Percentiles rank a stretch among this genome's conserved stretches.
Evolutionary conservation across 2,113 vertebrate species (phyloP).

Genomic region (Pelecanus crispus): DNA sequence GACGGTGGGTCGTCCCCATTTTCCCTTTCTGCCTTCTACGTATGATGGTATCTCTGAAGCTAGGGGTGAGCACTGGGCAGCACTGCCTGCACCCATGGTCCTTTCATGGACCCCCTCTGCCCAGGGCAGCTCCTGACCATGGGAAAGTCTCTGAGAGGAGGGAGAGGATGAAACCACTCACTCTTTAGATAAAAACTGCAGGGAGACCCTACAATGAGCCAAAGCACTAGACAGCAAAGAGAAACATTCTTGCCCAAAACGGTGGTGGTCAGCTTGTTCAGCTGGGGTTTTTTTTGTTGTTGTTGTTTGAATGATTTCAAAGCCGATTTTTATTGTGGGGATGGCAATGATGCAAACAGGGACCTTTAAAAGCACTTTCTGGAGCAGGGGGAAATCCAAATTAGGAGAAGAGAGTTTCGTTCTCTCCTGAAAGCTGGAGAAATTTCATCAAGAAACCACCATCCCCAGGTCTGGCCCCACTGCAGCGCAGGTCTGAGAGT

Average conservation of each 20-base stretch:
- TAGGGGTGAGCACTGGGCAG: neutral
- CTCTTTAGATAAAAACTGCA: neutral
- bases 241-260: neutral
- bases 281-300: neutral
- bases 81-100: rapidly evolving
- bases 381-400: neutral
- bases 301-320: neutral
- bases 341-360: neutral
- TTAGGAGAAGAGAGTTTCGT: neutral
- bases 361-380: neutral
- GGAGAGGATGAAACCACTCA: neutral
- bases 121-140: neutral
- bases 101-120: neutral
- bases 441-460: neutral
- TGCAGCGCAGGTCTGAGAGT: neutral
- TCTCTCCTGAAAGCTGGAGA: neutral
- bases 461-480: rapidly evolving
- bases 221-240: neutral
- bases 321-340: neutral
- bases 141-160: neutral
- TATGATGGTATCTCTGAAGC: neutral
- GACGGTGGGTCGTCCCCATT: slow-evolving; percentile 73
- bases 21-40: neutral
- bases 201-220: neutral
- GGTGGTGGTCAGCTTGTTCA: neutral